A percentile compares a stretch with the other conserved stretches of the same genome.
These are phyloP conservation scores for Sminthurinus signatus DNA, from an alignment of 1,140 invertebrate species.

Conservation along the genomic window DNA sequence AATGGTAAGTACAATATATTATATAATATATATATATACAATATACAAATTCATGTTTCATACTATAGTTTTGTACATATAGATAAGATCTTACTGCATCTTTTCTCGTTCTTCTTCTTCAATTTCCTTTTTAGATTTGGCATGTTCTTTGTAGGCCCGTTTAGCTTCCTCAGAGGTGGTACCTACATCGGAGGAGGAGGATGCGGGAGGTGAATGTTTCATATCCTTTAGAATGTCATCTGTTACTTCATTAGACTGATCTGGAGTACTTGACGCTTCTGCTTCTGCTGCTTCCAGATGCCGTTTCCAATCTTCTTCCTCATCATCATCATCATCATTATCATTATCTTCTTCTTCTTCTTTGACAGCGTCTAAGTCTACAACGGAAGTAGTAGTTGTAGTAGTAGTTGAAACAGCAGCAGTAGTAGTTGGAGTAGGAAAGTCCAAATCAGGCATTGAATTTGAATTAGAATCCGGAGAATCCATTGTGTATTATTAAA, in stretches of 20 bases:
- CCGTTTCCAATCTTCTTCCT: not conserved
- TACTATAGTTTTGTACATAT: too few relatives aligned
- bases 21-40: too few relatives aligned
- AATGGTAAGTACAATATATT: not conserved
- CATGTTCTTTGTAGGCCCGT: conserved; percentile 5
- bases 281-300: too few relatives aligned
- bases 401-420: not conserved
- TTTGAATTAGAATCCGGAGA: conserved; percentile 6
- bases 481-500: too few relatives aligned
- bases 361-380: not conserved
- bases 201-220: not conserved
- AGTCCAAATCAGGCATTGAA: conserved; percentile 12
- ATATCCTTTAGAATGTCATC: not conserved
- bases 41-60: too few relatives aligned
- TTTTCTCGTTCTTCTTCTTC: conserved; percentile 85
- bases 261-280: not conserved
- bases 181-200: too few relatives aligned
- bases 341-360: not conserved
- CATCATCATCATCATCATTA: conserved; percentile 1
- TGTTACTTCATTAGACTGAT: not conserved
- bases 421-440: conserved; percentile 4
- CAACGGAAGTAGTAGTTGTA: not conserved
- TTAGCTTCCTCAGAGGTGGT: conserved; percentile 6
- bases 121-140: conserved; percentile 60
- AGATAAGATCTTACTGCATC: conserved; percentile 67